A percentile compares a stretch with the other conserved stretches of the same genome.
These are phyloP conservation scores for Smutsia gigantea DNA, from an alignment of 2,797 vertebrate genomes.

Conservation along the genomic window DNA sequence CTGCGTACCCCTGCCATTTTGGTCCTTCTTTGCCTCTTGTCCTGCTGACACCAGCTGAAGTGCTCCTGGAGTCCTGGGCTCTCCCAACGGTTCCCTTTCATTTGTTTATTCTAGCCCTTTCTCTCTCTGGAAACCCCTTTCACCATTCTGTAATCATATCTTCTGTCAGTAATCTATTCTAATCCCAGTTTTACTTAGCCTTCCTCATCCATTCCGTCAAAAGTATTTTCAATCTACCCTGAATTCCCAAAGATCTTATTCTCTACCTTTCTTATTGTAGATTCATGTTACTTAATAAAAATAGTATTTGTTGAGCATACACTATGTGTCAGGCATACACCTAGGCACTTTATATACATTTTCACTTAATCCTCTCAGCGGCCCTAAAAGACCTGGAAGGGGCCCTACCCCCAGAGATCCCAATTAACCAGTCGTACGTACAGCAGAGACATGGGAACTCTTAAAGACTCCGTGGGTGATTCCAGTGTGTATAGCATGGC, in stretches of 20 bases:
- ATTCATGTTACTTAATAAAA: not conserved
- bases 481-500: not conserved
- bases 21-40: not conserved
- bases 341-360: not conserved
- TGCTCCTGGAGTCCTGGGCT: not conserved
- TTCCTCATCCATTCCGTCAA: not conserved
- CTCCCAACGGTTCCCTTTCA: not conserved
- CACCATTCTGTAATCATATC: not conserved
- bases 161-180: not conserved
- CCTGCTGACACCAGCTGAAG: not conserved
- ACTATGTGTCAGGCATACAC: not conserved
- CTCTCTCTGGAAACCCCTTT: not conserved
- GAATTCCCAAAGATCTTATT: not conserved
- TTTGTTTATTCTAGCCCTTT: not conserved
- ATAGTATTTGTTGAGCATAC: not conserved
- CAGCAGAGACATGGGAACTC: not conserved
- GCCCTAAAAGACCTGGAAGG: not conserved
- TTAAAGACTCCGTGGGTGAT: not conserved
- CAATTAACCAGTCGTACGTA: not conserved
- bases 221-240: slow-evolving; percentile 1
- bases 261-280: not conserved
- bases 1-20: not conserved
- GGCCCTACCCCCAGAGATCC: not conserved
- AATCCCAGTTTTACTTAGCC: not conserved
- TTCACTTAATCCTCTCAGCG: not conserved